These are phyloP conservation scores for Teleiodes luculella DNA, from an alignment of 2,888 invertebrate genomes.

Conservation along the genomic window DNA sequence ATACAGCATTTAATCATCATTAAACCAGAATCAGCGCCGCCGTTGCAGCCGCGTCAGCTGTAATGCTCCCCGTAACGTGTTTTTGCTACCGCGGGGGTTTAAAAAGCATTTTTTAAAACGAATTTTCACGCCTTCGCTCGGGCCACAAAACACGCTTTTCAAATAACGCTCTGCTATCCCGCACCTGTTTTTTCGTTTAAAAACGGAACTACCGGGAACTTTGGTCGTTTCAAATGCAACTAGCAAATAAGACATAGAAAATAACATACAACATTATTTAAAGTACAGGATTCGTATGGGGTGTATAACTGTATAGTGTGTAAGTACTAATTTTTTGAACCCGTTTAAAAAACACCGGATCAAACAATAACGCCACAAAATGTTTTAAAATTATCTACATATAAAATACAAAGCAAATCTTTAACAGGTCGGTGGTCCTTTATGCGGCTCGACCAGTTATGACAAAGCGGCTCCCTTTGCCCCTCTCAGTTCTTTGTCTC, in stretches of 20 bases:
- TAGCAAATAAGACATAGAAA: no score
- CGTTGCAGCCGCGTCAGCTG: constrained; percentile 62
- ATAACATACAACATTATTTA: no score
- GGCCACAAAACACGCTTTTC: constrained; percentile 20
- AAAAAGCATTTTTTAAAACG: constrained; percentile 45
- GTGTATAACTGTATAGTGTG: no score
- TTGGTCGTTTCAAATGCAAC: no score
- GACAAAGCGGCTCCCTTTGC: constrained; percentile 70
- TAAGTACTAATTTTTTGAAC: no score
- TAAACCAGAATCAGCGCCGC: constrained; percentile 69
- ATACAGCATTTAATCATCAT: constrained; percentile 76
- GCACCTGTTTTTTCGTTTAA: no score
- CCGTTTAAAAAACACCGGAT: constrained; percentile 15
- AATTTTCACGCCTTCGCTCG: constrained; percentile 25
- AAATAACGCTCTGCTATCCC: constrained; percentile 21
- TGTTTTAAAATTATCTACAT: constrained; percentile 55
- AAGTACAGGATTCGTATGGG: no score
- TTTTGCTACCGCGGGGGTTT: constrained; percentile 47
- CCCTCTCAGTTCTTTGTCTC: constrained; percentile 68
- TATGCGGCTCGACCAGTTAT: constrained; percentile 68
- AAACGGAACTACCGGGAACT: no score
- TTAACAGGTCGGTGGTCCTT: constrained; percentile 64
- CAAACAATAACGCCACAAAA: constrained; percentile 47
- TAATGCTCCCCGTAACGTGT: constrained; percentile 48
- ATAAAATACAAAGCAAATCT: constrained; percentile 51